These are phyloP conservation scores for Hybognathus amarus DNA, from an alignment of 2,797 vertebrate genomes.

Conservation along the genomic window DNA sequence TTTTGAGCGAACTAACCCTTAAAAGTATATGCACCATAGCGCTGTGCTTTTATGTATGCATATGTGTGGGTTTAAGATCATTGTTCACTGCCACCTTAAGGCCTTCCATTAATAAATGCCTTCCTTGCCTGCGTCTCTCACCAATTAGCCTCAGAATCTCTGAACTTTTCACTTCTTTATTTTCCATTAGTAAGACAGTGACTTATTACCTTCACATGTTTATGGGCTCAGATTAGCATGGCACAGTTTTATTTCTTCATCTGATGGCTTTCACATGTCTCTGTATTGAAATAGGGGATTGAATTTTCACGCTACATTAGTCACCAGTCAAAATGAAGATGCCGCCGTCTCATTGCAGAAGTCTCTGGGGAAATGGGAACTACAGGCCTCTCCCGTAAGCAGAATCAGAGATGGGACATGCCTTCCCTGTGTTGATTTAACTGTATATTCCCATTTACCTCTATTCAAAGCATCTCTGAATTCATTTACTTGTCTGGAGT, in stretches of 20 bases:
- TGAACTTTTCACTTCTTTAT: constrained; percentile 25
- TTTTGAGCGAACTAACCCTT: not conserved
- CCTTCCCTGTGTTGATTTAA: constrained; percentile 81
- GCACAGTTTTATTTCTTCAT: constrained; percentile 63
- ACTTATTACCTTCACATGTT: constrained; percentile 75
- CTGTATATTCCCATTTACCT: constrained; percentile 72
- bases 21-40: not conserved
- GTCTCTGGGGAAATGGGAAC: constrained; percentile 67
- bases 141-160: constrained; percentile 33
- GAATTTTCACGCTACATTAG: constrained; percentile 75
- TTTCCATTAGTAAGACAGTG: constrained; percentile 61
- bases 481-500: constrained; percentile 72
- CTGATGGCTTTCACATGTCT: constrained; percentile 65
- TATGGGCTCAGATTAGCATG: constrained; percentile 75
- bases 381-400: constrained; percentile 64
- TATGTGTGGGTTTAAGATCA: not conserved
- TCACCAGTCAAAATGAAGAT: constrained; percentile 74
- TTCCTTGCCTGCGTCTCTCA: constrained; percentile 19
- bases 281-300: constrained; percentile 75
- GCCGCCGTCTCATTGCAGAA: constrained; percentile 72
- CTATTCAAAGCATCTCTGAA: constrained; percentile 76
- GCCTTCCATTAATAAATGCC: constrained; percentile 30
- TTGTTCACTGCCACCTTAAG: constrained; percentile 31
- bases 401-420: constrained; percentile 66
- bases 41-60: not conserved